Percentiles rank a stretch among this genome's conserved stretches.
These are phyloP conservation scores for Chondrosia reniformis DNA, from an alignment of 37 sponge, comb jelly and placozoan genomes.

Conservation along the genomic window DNA sequence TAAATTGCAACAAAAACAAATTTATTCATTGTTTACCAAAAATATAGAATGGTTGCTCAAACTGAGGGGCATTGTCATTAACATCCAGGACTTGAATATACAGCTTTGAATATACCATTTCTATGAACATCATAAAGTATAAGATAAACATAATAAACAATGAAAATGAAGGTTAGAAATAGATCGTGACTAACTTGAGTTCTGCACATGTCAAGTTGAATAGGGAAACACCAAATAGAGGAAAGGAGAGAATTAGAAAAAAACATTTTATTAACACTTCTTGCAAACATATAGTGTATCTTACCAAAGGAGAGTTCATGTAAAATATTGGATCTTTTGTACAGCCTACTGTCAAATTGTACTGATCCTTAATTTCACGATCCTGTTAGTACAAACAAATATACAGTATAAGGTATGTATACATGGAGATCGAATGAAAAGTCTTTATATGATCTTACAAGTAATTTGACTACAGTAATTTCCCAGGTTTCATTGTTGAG, in stretches of 20 bases:
- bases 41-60: slow-evolving; percentile 12
- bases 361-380: not conserved
- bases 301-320: not conserved
- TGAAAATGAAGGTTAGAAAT: not conserved
- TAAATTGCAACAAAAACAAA: not conserved
- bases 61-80: slow-evolving; percentile 16
- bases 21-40: not conserved
- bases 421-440: no score
- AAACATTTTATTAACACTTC: not conserved
- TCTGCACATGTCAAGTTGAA: not conserved
- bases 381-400: not conserved
- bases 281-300: not conserved
- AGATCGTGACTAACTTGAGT: no score
- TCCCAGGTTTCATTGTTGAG: no score
- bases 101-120: slow-evolving; percentile 3
- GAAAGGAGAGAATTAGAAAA: not conserved
- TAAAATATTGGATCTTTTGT: not conserved
- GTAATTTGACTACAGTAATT: no score
- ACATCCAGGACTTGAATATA: not conserved
- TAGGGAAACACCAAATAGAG: not conserved
- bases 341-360: not conserved
- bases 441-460: no score
- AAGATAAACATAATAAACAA: not conserved
- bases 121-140: not conserved
- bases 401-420: not conserved